Conservation (phyloP, 1,140 invertebrate genomes). For the Himalopsyche phryganea region DNA sequence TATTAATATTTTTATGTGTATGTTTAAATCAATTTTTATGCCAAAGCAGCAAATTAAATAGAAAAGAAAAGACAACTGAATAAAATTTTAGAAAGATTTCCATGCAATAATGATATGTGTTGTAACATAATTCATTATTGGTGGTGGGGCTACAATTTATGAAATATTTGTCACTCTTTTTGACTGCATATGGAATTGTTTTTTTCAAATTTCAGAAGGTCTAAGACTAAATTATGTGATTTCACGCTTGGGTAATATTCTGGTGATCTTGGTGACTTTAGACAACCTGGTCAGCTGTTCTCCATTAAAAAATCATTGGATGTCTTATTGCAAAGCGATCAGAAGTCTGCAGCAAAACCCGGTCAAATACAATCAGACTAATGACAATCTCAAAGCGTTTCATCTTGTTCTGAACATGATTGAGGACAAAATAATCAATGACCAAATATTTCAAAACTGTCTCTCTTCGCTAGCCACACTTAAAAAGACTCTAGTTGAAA, state of each 20-base stretch:
- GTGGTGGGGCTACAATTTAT: no score
- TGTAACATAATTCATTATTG: no score
- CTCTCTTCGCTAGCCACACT: constrained; percentile 66
- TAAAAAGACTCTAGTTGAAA: constrained; percentile 56
- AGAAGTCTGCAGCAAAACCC: constrained; percentile 67
- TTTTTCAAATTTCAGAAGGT: constrained; percentile 33
- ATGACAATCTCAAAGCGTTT: constrained; percentile 59
- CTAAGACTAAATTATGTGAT: constrained; percentile 46
- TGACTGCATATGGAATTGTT: background rate
- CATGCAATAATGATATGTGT: no score
- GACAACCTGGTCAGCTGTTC: constrained; percentile 67
- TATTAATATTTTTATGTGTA: no score
- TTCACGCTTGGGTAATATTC: constrained; percentile 62
- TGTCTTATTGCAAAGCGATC: constrained; percentile 65
- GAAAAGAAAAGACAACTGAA: no score
- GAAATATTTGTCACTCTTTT: no score
- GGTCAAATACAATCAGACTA: constrained; percentile 56
- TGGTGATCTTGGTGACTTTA: constrained; percentile 66
- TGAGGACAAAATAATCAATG: constrained; percentile 53
- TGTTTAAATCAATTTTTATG: no score
- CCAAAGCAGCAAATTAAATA: no score
- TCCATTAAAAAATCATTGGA: constrained; percentile 66
- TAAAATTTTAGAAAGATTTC: no score
- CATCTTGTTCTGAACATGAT: constrained; percentile 65
- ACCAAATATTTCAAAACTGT: constrained; percentile 48